A percentile compares a stretch with the other conserved stretches of the same genome.
Evolutionary conservation across 2,797 vertebrate genomes (phyloP).

Genomic region (Rhincodon typus): DNA sequence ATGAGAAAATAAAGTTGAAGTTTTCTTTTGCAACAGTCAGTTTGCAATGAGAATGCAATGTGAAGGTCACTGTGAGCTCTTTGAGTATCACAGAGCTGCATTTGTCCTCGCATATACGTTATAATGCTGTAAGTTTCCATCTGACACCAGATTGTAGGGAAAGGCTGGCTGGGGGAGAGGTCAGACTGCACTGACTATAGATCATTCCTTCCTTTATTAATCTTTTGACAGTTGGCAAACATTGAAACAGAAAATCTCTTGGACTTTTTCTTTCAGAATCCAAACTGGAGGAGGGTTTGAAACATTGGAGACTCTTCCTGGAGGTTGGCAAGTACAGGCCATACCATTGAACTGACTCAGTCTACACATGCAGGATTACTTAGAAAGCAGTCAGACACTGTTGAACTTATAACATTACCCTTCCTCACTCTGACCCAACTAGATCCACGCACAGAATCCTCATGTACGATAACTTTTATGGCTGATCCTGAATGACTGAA

Average conservation of each 20-base stretch:
- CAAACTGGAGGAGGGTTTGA: neutral
- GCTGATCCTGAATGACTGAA: neutral
- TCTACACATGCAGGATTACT: neutral
- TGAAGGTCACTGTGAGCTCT: neutral
- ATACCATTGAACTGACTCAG: neutral
- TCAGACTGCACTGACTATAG: neutral
- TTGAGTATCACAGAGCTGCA: neutral
- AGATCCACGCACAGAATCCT: neutral
- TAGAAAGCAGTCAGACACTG: neutral
- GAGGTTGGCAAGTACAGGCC: conserved; percentile 27
- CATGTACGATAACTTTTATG: neutral
- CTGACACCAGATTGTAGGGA: neutral
- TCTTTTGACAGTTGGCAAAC: conserved; percentile 25
- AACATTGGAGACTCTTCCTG: neutral
- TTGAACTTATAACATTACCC: neutral
- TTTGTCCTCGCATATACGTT: neutral
- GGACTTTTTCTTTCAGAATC: neutral
- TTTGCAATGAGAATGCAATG: neutral
- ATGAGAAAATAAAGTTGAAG: neutral
- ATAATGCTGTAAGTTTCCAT: neutral
- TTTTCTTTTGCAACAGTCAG: neutral
- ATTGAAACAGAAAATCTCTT: neutral
- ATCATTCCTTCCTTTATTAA: conserved; percentile 32
- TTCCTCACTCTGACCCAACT: neutral
- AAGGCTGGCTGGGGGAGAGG: neutral